Evolutionary conservation across 2,113 vertebrate genomes (phyloP).

Genomic region (Thalassoma bifasciatum): DNA sequence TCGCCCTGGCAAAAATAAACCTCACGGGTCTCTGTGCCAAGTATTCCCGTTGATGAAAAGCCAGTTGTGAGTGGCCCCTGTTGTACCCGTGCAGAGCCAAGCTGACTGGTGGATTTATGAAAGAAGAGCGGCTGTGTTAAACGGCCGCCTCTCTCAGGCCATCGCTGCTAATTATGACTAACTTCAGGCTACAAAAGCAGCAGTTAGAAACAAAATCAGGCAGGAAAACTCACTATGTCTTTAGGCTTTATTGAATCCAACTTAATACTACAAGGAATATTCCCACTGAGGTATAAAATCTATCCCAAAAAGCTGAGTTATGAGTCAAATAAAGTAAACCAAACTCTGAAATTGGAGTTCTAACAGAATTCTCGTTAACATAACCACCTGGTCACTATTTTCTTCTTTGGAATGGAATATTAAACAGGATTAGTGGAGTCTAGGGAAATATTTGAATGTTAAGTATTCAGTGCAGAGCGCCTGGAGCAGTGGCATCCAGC

Average conservation of each 20-base stretch:
- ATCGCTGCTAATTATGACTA: constrained; percentile 63
- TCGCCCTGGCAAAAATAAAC: constrained; percentile 65
- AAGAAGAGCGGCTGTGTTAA: constrained; percentile 50
- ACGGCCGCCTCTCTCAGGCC: constrained; percentile 39
- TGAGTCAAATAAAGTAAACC: too few species aligned
- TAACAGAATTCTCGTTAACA: too few species aligned
- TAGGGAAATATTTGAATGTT: too few species aligned
- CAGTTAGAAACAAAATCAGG: neutral
- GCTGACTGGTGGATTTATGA: constrained; percentile 67
- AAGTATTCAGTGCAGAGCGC: too few species aligned
- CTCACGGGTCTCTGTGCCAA: constrained; percentile 51
- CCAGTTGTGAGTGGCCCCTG: constrained; percentile 66
- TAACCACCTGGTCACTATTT: too few species aligned
- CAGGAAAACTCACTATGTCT: neutral
- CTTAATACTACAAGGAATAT: too few species aligned
- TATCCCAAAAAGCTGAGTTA: too few species aligned
- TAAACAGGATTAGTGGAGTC: too few species aligned
- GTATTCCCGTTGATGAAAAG: constrained; percentile 67
- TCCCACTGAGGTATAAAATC: too few species aligned
- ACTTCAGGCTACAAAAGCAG: constrained; percentile 18
- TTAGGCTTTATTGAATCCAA: neutral
- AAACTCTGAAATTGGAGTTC: too few species aligned
- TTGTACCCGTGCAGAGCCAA: constrained; percentile 50
- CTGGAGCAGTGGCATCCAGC: too few species aligned
- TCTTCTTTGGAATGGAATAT: too few species aligned